A percentile compares a stretch with the other conserved stretches of the same genome.
Conservation (phyloP, 2,888 invertebrate species). For the Mimas tiliae region DNA sequence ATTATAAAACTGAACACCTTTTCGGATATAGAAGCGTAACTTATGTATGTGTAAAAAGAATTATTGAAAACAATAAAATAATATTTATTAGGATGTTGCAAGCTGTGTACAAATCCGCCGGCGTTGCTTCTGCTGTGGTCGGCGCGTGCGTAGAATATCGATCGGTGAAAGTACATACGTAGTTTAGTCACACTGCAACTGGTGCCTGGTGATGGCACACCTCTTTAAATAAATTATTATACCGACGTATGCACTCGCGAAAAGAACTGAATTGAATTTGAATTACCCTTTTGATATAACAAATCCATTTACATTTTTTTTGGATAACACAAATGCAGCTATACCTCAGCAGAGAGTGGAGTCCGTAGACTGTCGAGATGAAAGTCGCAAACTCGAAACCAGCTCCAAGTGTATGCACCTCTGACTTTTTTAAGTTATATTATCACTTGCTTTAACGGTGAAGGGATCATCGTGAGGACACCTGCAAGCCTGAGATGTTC, state of each 20-base stretch:
- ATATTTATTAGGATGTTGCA: conserved; percentile 10
- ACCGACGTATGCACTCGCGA: not conserved
- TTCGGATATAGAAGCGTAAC: no score
- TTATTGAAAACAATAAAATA: not conserved
- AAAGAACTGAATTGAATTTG: not conserved
- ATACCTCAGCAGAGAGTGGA: no score
- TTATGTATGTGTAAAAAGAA: no score
- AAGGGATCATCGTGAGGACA: no score
- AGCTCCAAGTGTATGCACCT: no score
- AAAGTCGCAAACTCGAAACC: no score
- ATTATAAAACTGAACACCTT: no score
- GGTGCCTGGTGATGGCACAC: not conserved
- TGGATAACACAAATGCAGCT: no score
- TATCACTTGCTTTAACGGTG: no score
- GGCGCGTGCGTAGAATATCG: not conserved
- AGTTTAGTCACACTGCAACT: conserved; percentile 19
- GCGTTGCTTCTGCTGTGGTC: not conserved
- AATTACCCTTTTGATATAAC: not conserved
- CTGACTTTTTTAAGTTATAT: no score
- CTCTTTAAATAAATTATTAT: conserved; percentile 14
- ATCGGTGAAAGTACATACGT: conserved; percentile 5
- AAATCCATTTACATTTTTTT: not conserved
- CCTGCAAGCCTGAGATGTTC: no score
- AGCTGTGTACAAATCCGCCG: conserved; percentile 7
- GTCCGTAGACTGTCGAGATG: no score